Conservation (phyloP, 2,113 vertebrate genomes). For the Rhabdomys dilectus region DNA sequence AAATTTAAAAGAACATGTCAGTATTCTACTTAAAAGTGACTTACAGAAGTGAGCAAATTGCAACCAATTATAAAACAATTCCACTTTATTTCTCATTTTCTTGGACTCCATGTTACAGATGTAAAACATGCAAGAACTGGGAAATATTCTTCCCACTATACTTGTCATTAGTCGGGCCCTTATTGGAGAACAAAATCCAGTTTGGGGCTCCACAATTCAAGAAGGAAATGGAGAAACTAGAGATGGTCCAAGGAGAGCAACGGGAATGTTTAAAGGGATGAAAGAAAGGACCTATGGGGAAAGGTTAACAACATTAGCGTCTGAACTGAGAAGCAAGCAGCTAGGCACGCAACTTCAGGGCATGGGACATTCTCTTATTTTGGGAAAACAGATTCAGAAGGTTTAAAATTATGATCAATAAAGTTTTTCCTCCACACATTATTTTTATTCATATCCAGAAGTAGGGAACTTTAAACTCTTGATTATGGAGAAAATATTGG, state of each 20-base stretch:
- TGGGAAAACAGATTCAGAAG: slow-evolving; percentile 61
- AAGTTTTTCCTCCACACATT: slow-evolving; percentile 47
- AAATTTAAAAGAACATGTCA: slow-evolving; percentile 72
- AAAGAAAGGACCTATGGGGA: slow-evolving; percentile 81
- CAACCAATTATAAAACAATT: slow-evolving; percentile 81
- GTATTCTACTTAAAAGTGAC: slow-evolving; percentile 80
- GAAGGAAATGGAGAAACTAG: slow-evolving; percentile 82
- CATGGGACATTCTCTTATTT: slow-evolving; percentile 55
- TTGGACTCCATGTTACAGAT: slow-evolving; percentile 78
- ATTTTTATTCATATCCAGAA: slow-evolving; percentile 61
- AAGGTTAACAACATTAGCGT: slow-evolving; percentile 79
- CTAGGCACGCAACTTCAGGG: slow-evolving; percentile 71
- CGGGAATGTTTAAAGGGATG: slow-evolving; percentile 79
- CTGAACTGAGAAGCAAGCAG: slow-evolving; percentile 75
- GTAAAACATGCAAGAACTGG: slow-evolving; percentile 79
- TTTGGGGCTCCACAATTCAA: slow-evolving; percentile 80
- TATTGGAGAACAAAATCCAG: slow-evolving; percentile 81
- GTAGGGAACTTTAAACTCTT: neutral
- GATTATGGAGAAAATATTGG: slow-evolving; percentile 22
- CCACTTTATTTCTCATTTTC: slow-evolving; percentile 79
- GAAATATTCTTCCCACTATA: slow-evolving; percentile 81
- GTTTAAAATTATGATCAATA: slow-evolving; percentile 55
- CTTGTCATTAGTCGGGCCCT: slow-evolving; percentile 81
- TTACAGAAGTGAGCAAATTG: slow-evolving; percentile 81
- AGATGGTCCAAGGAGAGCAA: slow-evolving; percentile 83